Conservation (phyloP, 2,113 vertebrate species). For the Rhea pennata region DNA sequence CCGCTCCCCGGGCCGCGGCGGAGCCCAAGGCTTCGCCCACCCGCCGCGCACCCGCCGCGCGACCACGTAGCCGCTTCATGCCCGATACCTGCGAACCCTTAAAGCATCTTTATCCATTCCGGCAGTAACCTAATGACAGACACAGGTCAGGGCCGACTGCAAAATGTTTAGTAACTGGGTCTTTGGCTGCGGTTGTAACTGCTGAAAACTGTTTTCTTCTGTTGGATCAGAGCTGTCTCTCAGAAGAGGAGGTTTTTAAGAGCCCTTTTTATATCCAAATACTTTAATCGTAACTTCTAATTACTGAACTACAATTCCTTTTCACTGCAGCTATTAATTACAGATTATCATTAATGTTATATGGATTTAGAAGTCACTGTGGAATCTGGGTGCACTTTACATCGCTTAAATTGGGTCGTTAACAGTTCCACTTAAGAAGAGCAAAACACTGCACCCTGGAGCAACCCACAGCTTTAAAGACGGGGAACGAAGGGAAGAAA, state of each 20-base stretch:
- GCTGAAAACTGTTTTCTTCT: slow-evolving; percentile 14
- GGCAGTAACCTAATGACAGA: not conserved
- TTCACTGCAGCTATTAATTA: slow-evolving; percentile 58
- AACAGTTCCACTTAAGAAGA: slow-evolving; percentile 70
- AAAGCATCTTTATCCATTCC: not conserved
- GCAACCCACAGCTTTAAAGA: slow-evolving; percentile 59
- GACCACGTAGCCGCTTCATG: fast-evolving
- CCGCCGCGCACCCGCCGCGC: not conserved
- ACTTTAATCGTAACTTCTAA: slow-evolving; percentile 60
- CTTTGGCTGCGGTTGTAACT: not conserved
- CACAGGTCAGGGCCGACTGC: not conserved
- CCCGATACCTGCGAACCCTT: not conserved
- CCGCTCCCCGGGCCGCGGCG: not conserved
- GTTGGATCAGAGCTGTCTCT: not conserved
- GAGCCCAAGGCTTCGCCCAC: not conserved
- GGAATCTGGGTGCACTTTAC: slow-evolving; percentile 43
- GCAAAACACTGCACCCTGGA: slow-evolving; percentile 46
- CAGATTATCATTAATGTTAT: slow-evolving; percentile 46
- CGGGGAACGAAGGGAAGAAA: slow-evolving; percentile 40
- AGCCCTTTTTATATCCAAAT: slow-evolving; percentile 19
- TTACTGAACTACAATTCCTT: slow-evolving; percentile 22
- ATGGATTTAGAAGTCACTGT: slow-evolving; percentile 15
- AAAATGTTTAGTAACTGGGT: slow-evolving; percentile 2
- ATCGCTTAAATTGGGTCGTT: slow-evolving; percentile 55
- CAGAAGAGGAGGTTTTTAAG: slow-evolving; percentile 14